Evolutionary conservation across 2,113 vertebrate species (phyloP), one percentile per base, ranked within the genome.

Genomic region (Zingel zingel): DNA sequence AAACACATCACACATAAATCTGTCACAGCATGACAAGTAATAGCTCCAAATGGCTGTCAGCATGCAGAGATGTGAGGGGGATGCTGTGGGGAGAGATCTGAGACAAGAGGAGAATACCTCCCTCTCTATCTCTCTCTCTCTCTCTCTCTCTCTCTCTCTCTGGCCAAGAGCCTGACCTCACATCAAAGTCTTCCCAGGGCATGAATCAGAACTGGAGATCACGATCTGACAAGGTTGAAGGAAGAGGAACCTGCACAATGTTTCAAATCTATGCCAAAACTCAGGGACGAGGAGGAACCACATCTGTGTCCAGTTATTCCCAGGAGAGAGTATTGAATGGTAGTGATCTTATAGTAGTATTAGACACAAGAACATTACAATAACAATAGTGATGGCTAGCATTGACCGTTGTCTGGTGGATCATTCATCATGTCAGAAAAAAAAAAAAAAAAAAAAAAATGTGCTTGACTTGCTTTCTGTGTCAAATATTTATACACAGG

Each of bases 61-160:
- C 78, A 79, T 81, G 84, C 85, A 62, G 94, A 93, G 93, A 94
- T 93, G 87, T 94, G 93, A 95, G 92, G 76, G 87, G 88, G 54
- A 86, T 78, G 72, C 82, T 65, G 82, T 79, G 89, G 91, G 87
- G 89, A 91, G 92, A 94, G 79, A 88, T 90, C 87, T 82, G 77
- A 90, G 82, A 86, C 85, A 62, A 86, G 82, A 56, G 51, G 57
- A 87, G 81, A 78, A 78, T 70, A 76, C 58, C 69, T 73, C 59
- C 66, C 72, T 33, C 74, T n/a, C 61, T 65, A 50, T 21, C 69
- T 69, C 64, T 63, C 70, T n/a, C 61, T 65, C 67, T 21, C 69
- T 69, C 64, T 63, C 70, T n/a, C 64, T 21, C 79, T 65, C 63
- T 67, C 82, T 62, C 65, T 83, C 71, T 39, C 70, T 81, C 48